Evolutionary conservation across 2,113 vertebrate species (phyloP), one percentile per base, ranked within the genome.

Genomic region (Rafetus swinhoei): DNA sequence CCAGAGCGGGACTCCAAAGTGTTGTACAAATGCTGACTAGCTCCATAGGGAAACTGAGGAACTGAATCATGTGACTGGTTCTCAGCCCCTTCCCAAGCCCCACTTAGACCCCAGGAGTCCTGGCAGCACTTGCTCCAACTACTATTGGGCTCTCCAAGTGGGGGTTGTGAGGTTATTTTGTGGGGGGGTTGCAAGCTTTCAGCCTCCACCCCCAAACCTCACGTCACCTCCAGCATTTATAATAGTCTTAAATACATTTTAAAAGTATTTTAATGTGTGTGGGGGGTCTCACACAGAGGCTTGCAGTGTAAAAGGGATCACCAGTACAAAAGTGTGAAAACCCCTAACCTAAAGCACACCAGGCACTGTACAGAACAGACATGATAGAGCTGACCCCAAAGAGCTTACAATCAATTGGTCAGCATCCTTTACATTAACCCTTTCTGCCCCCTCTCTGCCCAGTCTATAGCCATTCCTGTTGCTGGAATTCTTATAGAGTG

Each of bases 401-500:
- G 29, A 16, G 14, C 32, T 65, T 65, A 65, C 62, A 65, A 65
- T 32, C 62, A 65, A 7, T 7, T 65, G 29, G 62, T 29, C 62
- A 65, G 62, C 62, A 32, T 3, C 22, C 55, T 72, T 72, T 35
- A 72, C 65, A 72, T 72, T 19, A 35, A 72, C 16, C 18, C 65
- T 22, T 21, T 57, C 52, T 4, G 6, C 12, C 9, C 15, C 6
- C 10, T 2, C 29, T 5, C 25, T 32, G 1, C 18, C 53, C 53
- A 54, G 10, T 10, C 53, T 54, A 54, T 45, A 45, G 45, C 4
- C 45, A 45, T 45, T 45, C 45, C 45, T 45, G 45, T 45, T 45
- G 45, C 45, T 45, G 45, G 4, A 45, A 45, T 45, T 45, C 45
- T 45, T 45, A 45, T 45, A 45, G 45, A 45, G 45, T 6, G 45